phyloP scores from a whole-genome alignment of 64 coral and sea anemone species.

The Montipora sp. region DNA sequence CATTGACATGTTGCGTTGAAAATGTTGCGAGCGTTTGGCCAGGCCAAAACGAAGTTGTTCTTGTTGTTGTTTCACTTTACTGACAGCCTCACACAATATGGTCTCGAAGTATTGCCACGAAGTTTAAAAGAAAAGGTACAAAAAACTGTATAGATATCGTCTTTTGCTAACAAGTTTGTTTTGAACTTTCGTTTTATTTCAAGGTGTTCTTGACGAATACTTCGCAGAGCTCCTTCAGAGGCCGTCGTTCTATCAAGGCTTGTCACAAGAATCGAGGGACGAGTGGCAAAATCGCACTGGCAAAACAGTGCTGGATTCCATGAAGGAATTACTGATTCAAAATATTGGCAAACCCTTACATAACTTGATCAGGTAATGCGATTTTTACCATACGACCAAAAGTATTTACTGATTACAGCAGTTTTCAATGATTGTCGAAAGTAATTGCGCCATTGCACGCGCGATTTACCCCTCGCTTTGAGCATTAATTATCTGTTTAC shows the following conservation, averaged over 20 bases:
- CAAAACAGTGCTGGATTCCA: slow-evolving; percentile 23
- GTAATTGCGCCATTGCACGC: too few relatives aligned
- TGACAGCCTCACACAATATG: too few relatives aligned
- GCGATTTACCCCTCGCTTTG: too few relatives aligned
- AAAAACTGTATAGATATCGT: not conserved
- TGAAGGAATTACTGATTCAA: slow-evolving; percentile 63
- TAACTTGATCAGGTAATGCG: slow-evolving; percentile 65
- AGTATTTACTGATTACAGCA: too few relatives aligned
- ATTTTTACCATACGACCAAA: not conserved
- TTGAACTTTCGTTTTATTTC: not conserved
- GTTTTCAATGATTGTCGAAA: too few relatives aligned
- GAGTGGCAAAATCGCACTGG: slow-evolving; percentile 42
- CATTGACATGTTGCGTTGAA: too few relatives aligned
- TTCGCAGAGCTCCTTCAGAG: not conserved
- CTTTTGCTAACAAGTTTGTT: not conserved
- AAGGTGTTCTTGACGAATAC: slow-evolving; percentile 45
- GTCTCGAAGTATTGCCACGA: too few relatives aligned
- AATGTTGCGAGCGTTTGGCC: too few relatives aligned
- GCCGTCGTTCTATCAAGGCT: slow-evolving; percentile 1
- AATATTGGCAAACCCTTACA: slow-evolving; percentile 72
- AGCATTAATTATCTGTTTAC: too few relatives aligned
- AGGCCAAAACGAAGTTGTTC: too few relatives aligned
- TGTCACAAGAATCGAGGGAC: slow-evolving; percentile 41
- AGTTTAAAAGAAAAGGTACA: too few relatives aligned
- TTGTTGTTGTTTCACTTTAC: too few relatives aligned